Conservation (phyloP, 2,888 invertebrate species). For the Drosophila rubida region DNA sequence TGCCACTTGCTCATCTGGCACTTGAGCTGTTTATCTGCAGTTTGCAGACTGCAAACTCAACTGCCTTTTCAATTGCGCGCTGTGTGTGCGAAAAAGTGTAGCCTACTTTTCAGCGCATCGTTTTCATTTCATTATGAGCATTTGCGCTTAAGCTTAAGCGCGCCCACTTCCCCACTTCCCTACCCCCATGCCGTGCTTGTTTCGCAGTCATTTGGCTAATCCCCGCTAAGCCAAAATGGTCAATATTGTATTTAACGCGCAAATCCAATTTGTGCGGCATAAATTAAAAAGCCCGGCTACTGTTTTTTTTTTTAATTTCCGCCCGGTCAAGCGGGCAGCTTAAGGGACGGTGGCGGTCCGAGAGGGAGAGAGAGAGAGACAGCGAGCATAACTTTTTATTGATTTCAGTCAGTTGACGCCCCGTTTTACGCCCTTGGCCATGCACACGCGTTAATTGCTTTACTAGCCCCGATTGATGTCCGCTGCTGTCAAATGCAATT, state of each 20-base stretch:
- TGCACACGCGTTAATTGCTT: slow-evolving; percentile 67
- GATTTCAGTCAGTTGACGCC: slow-evolving; percentile 48
- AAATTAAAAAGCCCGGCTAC: slow-evolving; percentile 64
- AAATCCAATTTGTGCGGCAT: slow-evolving; percentile 70
- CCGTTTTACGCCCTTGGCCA: slow-evolving; percentile 8
- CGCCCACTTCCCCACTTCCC: neutral
- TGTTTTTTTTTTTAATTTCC: slow-evolving; percentile 68
- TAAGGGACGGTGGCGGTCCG: neutral
- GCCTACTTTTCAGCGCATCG: slow-evolving; percentile 63
- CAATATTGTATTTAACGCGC: slow-evolving; percentile 43
- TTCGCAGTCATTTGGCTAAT: slow-evolving; percentile 55
- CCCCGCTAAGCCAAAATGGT: slow-evolving; percentile 69
- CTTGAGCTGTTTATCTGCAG: slow-evolving; percentile 69
- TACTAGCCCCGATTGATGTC: slow-evolving; percentile 69
- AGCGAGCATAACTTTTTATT: slow-evolving; percentile 47
- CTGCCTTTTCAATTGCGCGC: slow-evolving; percentile 24
- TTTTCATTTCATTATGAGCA: slow-evolving; percentile 42
- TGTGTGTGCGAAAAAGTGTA: slow-evolving; percentile 27
- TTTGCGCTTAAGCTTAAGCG: slow-evolving; percentile 12
- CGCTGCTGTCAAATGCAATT: slow-evolving; percentile 56
- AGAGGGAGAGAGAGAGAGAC: too few relatives aligned
- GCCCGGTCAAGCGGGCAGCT: slow-evolving; percentile 40
- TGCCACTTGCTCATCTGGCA: slow-evolving; percentile 20
- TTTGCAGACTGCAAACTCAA: slow-evolving; percentile 24
- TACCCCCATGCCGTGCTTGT: neutral